phyloP scores from a whole-genome alignment of 2,113 vertebrate species.

The Pagrus major region DNA sequence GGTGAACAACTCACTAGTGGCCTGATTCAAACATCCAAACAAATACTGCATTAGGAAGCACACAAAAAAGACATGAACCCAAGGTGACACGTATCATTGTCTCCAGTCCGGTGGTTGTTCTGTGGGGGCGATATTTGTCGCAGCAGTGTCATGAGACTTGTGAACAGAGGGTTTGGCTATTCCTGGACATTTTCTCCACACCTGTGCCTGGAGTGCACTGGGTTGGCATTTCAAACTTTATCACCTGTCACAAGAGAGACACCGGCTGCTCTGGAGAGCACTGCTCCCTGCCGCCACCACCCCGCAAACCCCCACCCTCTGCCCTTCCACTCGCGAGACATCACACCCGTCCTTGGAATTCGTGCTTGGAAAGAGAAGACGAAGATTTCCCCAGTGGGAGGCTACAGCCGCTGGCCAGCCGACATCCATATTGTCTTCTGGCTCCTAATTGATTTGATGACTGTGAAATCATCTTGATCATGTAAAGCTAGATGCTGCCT shows the following conservation, averaged over 20 bases:
- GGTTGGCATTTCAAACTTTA: conserved; percentile 75
- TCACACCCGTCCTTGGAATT: conserved; percentile 58
- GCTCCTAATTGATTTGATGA: conserved; percentile 40
- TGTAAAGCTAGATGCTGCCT: conserved; percentile 6
- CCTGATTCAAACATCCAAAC: conserved; percentile 8
- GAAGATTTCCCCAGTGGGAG: conserved; percentile 33
- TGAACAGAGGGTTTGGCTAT: conserved; percentile 69
- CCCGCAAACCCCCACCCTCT: background rate
- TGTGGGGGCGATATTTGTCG: conserved; percentile 39
- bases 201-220: conserved; percentile 57
- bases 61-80: conserved; percentile 21
- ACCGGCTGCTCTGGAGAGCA: conserved; percentile 51
- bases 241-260: conserved; percentile 77
- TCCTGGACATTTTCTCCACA: conserved; percentile 72
- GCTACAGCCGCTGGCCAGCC: conserved; percentile 42
- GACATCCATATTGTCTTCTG: conserved; percentile 31
- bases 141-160: conserved; percentile 54
- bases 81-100: conserved; percentile 63
- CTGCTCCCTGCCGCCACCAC: conserved; percentile 7
- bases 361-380: conserved; percentile 37
- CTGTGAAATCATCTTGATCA: conserved; percentile 28
- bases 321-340: conserved; percentile 19
- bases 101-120: conserved; percentile 23
- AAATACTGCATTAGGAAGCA: background rate
- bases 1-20: background rate